phyloP scores from a whole-genome alignment of 2,113 vertebrate species.

The Xerus inauris region DNA sequence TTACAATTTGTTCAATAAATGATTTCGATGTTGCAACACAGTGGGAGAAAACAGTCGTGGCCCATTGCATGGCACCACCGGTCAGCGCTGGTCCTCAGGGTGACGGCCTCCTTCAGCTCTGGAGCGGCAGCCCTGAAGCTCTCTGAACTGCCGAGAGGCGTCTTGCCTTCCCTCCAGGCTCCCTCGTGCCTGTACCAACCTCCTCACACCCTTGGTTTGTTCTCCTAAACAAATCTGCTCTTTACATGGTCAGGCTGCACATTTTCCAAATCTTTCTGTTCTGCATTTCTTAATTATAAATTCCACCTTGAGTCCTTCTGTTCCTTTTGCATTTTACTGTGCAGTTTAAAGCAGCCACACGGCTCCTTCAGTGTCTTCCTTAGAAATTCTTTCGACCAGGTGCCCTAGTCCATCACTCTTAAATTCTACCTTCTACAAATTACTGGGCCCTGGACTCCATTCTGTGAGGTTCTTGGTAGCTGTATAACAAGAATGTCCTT shows the following conservation, averaged over 20 bases:
- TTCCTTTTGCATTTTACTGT: not conserved
- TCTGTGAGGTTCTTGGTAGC: not conserved
- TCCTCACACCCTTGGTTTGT: not conserved
- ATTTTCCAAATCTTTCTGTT: not conserved
- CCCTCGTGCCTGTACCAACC: not conserved
- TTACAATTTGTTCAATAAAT: not conserved
- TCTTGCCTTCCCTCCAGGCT: no score
- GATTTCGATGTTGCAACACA: not conserved
- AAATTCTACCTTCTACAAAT: not conserved
- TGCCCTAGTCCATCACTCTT: not conserved
- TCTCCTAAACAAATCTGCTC: not conserved
- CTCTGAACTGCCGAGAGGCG: not conserved
- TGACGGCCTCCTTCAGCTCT: not conserved
- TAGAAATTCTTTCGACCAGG: not conserved
- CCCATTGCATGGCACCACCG: fast-evolving
- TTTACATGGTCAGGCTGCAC: not conserved
- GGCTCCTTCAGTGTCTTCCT: not conserved
- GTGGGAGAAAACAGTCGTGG: not conserved
- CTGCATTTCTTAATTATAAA: not conserved
- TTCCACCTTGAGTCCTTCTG: not conserved
- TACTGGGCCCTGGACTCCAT: not conserved
- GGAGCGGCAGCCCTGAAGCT: not conserved
- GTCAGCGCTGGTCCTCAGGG: not conserved
- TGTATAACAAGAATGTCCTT: not conserved
- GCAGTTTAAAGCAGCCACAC: no score